Evolutionary conservation across 1,140 invertebrate species (phyloP).

Genomic region (Aphis gossypii): DNA sequence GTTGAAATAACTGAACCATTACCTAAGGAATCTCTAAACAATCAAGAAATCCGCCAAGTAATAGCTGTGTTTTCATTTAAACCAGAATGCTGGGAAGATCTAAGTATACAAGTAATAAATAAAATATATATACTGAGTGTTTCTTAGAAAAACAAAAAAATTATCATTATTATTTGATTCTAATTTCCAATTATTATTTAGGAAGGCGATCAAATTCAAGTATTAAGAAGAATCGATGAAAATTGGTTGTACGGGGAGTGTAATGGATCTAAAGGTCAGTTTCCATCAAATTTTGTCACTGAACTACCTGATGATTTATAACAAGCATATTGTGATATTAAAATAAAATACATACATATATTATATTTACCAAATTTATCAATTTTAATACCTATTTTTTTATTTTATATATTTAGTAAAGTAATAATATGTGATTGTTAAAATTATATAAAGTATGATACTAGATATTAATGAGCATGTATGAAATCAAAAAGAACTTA

Average conservation of each 20-base stretch:
- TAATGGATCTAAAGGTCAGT: conserved; percentile 75
- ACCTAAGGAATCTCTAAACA: conserved; percentile 62
- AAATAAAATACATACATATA: background rate
- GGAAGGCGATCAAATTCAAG: conserved; percentile 75
- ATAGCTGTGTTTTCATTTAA: conserved; percentile 71
- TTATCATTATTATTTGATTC: background rate
- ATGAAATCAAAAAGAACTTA: background rate
- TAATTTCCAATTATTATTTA: conserved; percentile 63
- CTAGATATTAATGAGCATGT: background rate
- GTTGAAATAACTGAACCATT: conserved; percentile 79
- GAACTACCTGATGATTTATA: conserved; percentile 59
- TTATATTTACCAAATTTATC: conserved; percentile 35
- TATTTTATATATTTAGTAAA: conserved; percentile 9
- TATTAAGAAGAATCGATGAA: conserved; percentile 75
- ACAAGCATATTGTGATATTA: conserved; percentile 47
- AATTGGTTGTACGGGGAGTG: conserved; percentile 84
- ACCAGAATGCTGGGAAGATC: conserved; percentile 70
- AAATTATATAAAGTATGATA: background rate
- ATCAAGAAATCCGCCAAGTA: conserved; percentile 62
- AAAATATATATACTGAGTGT: background rate
- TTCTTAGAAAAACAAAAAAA: background rate
- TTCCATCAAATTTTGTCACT: conserved; percentile 80
- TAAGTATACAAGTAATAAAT: conserved; percentile 65
- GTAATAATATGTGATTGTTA: conserved; percentile 28
- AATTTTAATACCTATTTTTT: background rate